These are phyloP conservation scores for Zoanthus solanderi DNA, from an alignment of 92 coral and sea anemone genomes.

Conservation along the genomic window DNA sequence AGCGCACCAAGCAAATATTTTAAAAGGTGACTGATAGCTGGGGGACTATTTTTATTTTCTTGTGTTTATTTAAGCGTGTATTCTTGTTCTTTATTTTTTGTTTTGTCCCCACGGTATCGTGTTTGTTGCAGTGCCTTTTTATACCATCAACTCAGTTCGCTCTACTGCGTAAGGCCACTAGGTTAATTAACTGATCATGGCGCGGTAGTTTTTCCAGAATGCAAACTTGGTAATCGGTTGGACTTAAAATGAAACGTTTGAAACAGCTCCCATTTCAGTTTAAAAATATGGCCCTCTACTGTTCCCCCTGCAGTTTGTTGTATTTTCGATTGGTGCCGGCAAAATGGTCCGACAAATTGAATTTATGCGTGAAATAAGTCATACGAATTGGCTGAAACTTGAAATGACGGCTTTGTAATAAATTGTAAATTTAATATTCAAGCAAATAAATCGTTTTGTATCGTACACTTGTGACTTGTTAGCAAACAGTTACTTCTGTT, in stretches of 20 bases:
- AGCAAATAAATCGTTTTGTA: constrained; percentile 21
- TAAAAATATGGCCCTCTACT: background rate
- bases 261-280: background rate
- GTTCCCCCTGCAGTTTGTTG: background rate
- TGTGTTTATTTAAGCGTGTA: no score
- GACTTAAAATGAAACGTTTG: background rate
- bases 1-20: no score
- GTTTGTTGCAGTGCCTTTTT: no score
- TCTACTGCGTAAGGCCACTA: background rate
- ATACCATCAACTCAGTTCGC: background rate
- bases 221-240: background rate
- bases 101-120: no score
- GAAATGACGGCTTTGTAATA: constrained; percentile 5
- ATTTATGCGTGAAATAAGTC: background rate
- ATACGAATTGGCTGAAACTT: constrained; percentile 4
- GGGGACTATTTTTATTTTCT: no score
- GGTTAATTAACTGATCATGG: constrained; percentile 19
- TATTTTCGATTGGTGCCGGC: background rate
- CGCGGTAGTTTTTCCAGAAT: background rate
- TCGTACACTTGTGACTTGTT: constrained; percentile 12
- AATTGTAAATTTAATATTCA: constrained; percentile 11
- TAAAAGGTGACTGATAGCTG: no score
- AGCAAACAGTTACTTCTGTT: constrained; percentile 16
- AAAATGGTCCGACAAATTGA: background rate
- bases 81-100: no score